These are phyloP conservation scores for Capromys pilorides DNA, from an alignment of 2,797 vertebrate genomes.

Conservation along the genomic window DNA sequence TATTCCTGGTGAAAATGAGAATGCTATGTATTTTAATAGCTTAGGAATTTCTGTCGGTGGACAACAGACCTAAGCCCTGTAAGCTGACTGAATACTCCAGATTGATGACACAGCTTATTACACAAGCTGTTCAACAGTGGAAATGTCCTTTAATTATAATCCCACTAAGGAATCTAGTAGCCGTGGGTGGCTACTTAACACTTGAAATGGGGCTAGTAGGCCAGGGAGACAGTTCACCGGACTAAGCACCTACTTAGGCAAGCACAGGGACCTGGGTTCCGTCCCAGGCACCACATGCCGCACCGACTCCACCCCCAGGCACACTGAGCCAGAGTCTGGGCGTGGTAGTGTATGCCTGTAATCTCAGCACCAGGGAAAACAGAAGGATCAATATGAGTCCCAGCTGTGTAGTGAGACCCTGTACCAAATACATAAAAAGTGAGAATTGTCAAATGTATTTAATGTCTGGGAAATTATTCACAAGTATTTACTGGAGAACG, in stretches of 20 bases:
- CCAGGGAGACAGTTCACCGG: neutral
- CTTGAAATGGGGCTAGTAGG: neutral
- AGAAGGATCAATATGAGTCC: too few species aligned
- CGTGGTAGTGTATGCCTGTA: too few species aligned
- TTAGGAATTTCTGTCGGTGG: neutral
- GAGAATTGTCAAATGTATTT: conserved; percentile 17
- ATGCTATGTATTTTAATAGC: neutral
- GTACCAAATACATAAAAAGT: neutral
- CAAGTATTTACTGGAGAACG: neutral
- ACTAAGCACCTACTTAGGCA: too few species aligned
- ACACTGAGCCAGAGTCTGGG: too few species aligned
- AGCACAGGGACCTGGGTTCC: too few species aligned
- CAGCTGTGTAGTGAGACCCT: too few species aligned
- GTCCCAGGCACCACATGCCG: too few species aligned
- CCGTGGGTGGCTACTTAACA: neutral
- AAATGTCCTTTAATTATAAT: neutral
- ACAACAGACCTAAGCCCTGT: neutral
- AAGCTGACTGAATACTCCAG: neutral
- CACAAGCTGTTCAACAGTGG: neutral
- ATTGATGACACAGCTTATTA: neutral
- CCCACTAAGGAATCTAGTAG: neutral
- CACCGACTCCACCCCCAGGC: too few species aligned
- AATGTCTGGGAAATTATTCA: neutral
- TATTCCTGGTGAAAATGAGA: conserved; percentile 1
- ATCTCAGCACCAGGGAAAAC: too few species aligned